Evolutionary conservation across 2,888 invertebrate species (phyloP).

Genomic region (Ornithoptera alexandrae): DNA sequence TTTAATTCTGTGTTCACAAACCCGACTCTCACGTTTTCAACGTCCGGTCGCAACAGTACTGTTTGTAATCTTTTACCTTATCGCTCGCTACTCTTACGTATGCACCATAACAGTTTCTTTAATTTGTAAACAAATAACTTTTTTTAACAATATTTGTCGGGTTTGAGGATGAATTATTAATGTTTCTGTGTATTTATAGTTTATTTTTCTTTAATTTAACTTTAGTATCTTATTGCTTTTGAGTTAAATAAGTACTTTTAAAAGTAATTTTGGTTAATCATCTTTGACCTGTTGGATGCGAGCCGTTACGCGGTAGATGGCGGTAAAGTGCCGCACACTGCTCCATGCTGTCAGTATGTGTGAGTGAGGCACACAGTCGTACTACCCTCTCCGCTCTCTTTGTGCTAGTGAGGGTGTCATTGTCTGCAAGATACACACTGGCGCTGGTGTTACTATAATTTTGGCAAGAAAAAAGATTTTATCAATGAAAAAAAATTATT

Average conservation of each 20-base stretch:
- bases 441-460: conserved; percentile 37
- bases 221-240: conserved; percentile 31
- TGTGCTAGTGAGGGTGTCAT: conserved; percentile 50
- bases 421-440: conserved; percentile 48
- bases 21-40: conserved; percentile 55
- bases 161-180: conserved; percentile 33
- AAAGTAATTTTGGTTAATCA: conserved; percentile 66
- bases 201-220: conserved; percentile 2
- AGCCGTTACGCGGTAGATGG: conserved; percentile 65
- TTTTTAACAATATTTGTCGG: conserved; percentile 30
- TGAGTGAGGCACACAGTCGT: conserved; percentile 54
- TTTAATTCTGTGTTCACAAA: conserved; percentile 42
- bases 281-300: conserved; percentile 62
- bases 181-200: not conserved
- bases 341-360: conserved; percentile 42
- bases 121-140: conserved; percentile 68
- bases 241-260: conserved; percentile 48
- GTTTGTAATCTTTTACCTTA: conserved; percentile 74
- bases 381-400: conserved; percentile 31
- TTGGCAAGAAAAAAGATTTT: not conserved
- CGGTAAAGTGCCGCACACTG: conserved; percentile 56
- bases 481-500: no score
- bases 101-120: conserved; percentile 60
- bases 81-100: conserved; percentile 63
- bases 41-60: conserved; percentile 52